A percentile compares a stretch with the other conserved stretches of the same genome.
Evolutionary conservation across 2,113 vertebrate genomes (phyloP).

Genomic region (Phoenicopterus ruber): DNA sequence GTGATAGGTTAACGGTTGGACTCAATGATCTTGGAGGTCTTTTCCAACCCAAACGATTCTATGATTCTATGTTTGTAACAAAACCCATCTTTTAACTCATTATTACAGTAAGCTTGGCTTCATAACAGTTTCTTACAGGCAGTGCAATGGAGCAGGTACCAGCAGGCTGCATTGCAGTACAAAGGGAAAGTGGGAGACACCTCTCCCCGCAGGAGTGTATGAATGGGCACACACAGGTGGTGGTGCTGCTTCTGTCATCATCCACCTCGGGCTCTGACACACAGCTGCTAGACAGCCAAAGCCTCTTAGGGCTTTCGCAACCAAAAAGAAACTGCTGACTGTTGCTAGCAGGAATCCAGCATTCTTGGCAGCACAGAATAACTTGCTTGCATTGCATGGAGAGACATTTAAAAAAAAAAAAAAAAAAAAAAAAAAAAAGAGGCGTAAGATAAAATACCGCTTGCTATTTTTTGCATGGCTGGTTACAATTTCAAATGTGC

Average conservation of each 20-base stretch:
- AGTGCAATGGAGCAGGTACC: neutral
- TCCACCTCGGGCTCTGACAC: neutral
- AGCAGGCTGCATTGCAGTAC: neutral
- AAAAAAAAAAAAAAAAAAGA: neutral
- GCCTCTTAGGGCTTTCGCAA: neutral
- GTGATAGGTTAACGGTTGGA: too few relatives aligned
- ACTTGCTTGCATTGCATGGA: neutral
- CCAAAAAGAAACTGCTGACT: constrained; percentile 1
- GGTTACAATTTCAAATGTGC: neutral
- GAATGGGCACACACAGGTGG: neutral
- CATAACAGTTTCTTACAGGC: neutral
- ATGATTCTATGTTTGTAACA: too few relatives aligned
- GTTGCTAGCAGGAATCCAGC: neutral
- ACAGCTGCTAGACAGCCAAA: neutral
- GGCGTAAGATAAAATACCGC: neutral
- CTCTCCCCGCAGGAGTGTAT: neutral
- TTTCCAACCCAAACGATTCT: too few relatives aligned
- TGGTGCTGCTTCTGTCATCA: neutral
- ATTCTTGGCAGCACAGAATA: neutral
- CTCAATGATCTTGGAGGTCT: too few relatives aligned
- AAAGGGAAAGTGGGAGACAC: neutral
- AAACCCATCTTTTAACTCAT: neutral
- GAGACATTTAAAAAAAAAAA: neutral
- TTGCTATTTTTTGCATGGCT: neutral
- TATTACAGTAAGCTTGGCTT: neutral